Percentiles rank a stretch among this genome's conserved stretches.
Conservation (phyloP, 2,797 vertebrate species). For the Falco peregrinus region DNA sequence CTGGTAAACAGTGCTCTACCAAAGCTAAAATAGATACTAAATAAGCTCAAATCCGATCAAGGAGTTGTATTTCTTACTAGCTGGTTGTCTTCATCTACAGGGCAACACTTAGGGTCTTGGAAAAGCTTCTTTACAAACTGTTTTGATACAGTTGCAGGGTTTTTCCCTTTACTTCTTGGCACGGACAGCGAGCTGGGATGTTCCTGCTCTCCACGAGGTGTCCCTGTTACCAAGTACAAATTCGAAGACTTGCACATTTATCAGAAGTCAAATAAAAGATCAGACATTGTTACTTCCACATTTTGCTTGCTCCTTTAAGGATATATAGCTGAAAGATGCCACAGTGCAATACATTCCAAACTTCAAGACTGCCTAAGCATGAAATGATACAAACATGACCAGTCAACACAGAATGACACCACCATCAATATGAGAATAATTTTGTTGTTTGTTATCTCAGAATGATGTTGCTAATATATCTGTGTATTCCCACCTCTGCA, state of each 20-base stretch:
- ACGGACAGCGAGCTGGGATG: neutral
- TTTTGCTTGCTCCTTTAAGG: neutral
- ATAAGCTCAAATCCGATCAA: neutral
- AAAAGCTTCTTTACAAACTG: neutral
- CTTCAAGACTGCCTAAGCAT: neutral
- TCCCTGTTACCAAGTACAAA: slow-evolving; percentile 24
- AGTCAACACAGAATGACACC: accelerated
- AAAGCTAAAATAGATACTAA: neutral
- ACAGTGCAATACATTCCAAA: neutral
- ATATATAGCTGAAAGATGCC: neutral
- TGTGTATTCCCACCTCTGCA: neutral
- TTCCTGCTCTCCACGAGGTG: slow-evolving; percentile 43
- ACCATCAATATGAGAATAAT: accelerated
- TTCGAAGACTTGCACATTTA: neutral
- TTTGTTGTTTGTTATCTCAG: neutral
- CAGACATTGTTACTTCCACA: neutral
- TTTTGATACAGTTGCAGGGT: neutral
- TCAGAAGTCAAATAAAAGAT: neutral
- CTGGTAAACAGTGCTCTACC: neutral
- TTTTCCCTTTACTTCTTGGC: neutral
- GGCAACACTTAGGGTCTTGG: neutral
- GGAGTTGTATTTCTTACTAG: neutral
- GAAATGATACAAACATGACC: accelerated
- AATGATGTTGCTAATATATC: neutral
- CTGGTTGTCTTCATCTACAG: neutral